Evolutionary conservation across 2,888 invertebrate species (phyloP).

Genomic region (Scaptomyza flava): DNA sequence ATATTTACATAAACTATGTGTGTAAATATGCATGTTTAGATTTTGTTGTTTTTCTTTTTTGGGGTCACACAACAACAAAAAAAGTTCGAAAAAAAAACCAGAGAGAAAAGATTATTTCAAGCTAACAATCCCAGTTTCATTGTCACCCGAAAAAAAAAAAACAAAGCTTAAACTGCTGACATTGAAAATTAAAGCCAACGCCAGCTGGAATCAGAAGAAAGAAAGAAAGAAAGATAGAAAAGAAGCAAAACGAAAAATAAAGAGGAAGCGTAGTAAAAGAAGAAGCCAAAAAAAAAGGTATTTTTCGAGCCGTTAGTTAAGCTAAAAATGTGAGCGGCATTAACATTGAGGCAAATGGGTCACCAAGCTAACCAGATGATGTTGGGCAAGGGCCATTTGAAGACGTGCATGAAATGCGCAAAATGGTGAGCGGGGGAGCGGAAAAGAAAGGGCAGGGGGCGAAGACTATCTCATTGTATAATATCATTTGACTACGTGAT

Average conservation of each 20-base stretch:
- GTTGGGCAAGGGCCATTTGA: conserved; percentile 68
- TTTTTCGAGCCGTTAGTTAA: conserved; percentile 3
- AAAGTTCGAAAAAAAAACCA: background rate
- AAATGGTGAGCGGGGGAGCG: background rate
- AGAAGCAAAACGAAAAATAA: conserved; percentile 1
- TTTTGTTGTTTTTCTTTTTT: conserved; percentile 10
- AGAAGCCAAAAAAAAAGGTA: conserved; percentile 12
- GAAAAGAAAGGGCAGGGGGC: background rate
- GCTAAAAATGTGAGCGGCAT: conserved; percentile 67
- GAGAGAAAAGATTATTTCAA: conserved; percentile 19
- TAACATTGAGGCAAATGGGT: conserved; percentile 74
- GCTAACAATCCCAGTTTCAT: conserved; percentile 57
- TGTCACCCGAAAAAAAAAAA: conserved; percentile 50
- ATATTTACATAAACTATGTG: conserved; percentile 56
- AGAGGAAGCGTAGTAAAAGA: background rate
- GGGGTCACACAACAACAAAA: conserved; percentile 11
- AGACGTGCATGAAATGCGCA: conserved; percentile 65
- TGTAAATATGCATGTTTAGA: conserved; percentile 52
- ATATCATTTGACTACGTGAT: conserved; percentile 42
- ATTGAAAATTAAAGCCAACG: conserved; percentile 63
- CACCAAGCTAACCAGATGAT: conserved; percentile 44
- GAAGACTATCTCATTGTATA: conserved; percentile 42
- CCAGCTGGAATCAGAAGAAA: conserved; percentile 35
- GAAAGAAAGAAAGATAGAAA: conserved; percentile 8
- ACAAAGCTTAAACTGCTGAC: conserved; percentile 54